Percentiles rank a stretch among this genome's conserved stretches.
Conservation (phyloP, 2,888 invertebrate species). For the Plebejus anna region DNA sequence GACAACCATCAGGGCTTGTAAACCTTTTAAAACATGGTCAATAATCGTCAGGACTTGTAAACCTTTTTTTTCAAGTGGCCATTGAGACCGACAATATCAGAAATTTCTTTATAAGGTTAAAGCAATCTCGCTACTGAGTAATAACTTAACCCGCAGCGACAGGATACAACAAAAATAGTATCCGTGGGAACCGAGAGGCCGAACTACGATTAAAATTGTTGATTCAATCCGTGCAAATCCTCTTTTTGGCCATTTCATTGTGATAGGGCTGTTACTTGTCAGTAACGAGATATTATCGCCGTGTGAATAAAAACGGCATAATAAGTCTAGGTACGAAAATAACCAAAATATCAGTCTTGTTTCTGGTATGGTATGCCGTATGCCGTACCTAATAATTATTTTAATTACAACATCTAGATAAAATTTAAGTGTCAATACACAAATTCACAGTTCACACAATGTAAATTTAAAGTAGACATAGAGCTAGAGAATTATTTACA, state of each 20-base stretch:
- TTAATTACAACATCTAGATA: no score
- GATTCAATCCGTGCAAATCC: slow-evolving; percentile 19
- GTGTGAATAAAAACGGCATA: background rate
- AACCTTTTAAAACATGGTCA: background rate
- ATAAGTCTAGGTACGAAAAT: no score
- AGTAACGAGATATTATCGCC: background rate
- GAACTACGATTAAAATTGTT: slow-evolving; percentile 22
- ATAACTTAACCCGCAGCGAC: slow-evolving; percentile 10
- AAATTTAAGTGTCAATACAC: no score
- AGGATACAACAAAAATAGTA: slow-evolving; percentile 21
- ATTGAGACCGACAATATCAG: slow-evolving; percentile 8
- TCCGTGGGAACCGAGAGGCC: slow-evolving; percentile 13
- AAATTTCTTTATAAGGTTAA: slow-evolving; percentile 18
- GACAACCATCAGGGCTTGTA: background rate
- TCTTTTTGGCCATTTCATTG: slow-evolving; percentile 30
- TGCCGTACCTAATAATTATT: no score
- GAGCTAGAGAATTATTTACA: no score
- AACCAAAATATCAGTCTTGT: no score
- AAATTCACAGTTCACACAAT: no score
- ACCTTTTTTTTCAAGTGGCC: background rate
- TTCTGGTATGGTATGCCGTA: no score
- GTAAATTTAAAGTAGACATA: no score
- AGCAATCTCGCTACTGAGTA: slow-evolving; percentile 14
- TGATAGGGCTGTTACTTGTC: slow-evolving; percentile 26
- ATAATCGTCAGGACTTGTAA: background rate